Evolutionary conservation across 2,888 invertebrate genomes (phyloP).

Genomic region (Cosmia trapezina): DNA sequence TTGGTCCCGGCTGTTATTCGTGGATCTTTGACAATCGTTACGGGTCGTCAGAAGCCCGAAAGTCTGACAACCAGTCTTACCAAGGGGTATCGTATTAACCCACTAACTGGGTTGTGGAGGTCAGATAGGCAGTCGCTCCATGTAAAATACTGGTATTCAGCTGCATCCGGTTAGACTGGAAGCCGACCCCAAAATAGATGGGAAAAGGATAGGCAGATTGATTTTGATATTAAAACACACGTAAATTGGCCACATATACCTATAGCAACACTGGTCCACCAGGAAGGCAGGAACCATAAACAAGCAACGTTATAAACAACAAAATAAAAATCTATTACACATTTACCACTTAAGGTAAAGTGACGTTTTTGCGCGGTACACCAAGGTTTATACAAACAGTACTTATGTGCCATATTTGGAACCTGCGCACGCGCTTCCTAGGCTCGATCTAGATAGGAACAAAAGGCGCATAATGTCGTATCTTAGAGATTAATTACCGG

Average conservation of each 20-base stretch:
- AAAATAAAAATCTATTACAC: constrained; percentile 65
- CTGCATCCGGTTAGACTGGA: no score
- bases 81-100: no score
- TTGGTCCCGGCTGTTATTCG: no score
- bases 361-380: constrained; percentile 49
- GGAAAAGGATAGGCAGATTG: no score
- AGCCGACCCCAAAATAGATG: no score
- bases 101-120: no score
- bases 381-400: constrained; percentile 56
- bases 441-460: constrained; percentile 64
- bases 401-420: constrained; percentile 54
- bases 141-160: no score
- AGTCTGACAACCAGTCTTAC: no score
- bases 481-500: constrained; percentile 61
- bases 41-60: no score
- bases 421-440: constrained; percentile 57
- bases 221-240: background rate
- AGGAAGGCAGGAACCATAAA: constrained; percentile 43
- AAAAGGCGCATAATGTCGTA: constrained; percentile 62
- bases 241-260: no score
- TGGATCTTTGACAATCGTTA: no score
- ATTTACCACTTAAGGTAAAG: constrained; percentile 55
- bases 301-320: constrained; percentile 45
- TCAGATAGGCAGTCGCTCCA: no score
- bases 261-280: background rate